Evolutionary conservation across 1,140 invertebrate genomes (phyloP).

Genomic region (Oncopodura yosiiana): DNA sequence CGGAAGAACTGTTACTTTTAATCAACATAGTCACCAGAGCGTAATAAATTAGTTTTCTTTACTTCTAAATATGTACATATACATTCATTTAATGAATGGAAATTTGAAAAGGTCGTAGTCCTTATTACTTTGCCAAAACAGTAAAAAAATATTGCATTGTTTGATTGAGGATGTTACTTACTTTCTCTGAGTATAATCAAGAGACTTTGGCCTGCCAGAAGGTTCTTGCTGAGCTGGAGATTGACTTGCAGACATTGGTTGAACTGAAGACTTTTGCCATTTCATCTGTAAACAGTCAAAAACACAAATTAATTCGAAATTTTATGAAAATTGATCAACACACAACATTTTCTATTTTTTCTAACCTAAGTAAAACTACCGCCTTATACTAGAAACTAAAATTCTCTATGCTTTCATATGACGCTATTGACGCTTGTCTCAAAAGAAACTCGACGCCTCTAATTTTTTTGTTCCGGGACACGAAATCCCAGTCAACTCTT

Average conservation of each 20-base stretch:
- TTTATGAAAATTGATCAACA: not conserved
- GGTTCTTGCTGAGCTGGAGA: not conserved
- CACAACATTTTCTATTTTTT: not conserved
- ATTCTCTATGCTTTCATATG: not conserved
- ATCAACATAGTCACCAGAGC: not conserved
- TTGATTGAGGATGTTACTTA: slow-evolving; percentile 12
- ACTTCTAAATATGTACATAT: not conserved
- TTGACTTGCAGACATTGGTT: slow-evolving; percentile 1
- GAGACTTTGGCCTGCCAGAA: slow-evolving; percentile 25
- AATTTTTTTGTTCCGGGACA: no score
- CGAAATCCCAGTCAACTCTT: no score
- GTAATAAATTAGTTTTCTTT: not conserved
- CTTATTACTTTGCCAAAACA: not conserved
- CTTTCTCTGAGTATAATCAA: slow-evolving; percentile 31
- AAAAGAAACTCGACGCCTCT: not conserved
- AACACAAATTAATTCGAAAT: not conserved
- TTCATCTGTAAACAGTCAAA: slow-evolving; percentile 21
- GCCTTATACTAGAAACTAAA: not conserved
- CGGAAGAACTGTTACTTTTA: not conserved
- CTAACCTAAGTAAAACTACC: not conserved
- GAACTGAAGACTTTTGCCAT: slow-evolving; percentile 14
- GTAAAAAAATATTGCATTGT: slow-evolving; percentile 8
- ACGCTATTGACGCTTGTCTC: not conserved
- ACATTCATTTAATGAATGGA: not conserved
- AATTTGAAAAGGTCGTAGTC: not conserved